Conservation (phyloP, 2,888 invertebrate species). For the Ophioninae sp. region DNA sequence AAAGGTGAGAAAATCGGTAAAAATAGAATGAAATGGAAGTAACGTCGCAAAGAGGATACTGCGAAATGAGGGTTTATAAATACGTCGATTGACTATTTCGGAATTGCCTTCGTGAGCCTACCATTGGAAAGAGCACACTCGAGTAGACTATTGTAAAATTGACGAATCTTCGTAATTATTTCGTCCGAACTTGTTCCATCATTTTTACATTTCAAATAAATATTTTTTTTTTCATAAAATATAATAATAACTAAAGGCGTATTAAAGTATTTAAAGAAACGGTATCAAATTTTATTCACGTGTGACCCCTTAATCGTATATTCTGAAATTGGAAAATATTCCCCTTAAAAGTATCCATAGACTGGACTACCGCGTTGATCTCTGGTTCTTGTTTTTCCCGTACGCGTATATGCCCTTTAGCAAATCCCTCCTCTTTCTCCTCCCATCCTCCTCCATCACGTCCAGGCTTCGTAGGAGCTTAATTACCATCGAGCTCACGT, state of each 20-base stretch:
- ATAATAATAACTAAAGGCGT: too few relatives aligned
- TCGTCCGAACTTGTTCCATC: too few relatives aligned
- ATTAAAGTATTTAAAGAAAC: too few relatives aligned
- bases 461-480: slow-evolving; percentile 43
- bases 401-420: background rate
- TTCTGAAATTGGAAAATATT: too few relatives aligned
- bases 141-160: background rate
- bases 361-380: slow-evolving; percentile 25
- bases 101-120: background rate
- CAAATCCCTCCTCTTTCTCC: slow-evolving; percentile 1
- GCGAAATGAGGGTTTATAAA: background rate
- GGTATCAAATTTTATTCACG: too few relatives aligned
- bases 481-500: slow-evolving; percentile 47
- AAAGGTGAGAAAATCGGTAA: slow-evolving; percentile 22
- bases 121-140: background rate
- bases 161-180: background rate
- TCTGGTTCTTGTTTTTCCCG: slow-evolving; percentile 21
- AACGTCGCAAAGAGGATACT: background rate
- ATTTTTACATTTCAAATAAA: too few relatives aligned
- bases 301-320: too few relatives aligned
- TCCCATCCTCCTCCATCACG: slow-evolving; percentile 10
- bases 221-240: too few relatives aligned
- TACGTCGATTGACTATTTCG: background rate
- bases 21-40: slow-evolving; percentile 6
- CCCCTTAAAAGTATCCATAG: background rate